These are phyloP conservation scores for Aulostomus chinensis DNA, from an alignment of 2,797 vertebrate genomes.

Conservation along the genomic window DNA sequence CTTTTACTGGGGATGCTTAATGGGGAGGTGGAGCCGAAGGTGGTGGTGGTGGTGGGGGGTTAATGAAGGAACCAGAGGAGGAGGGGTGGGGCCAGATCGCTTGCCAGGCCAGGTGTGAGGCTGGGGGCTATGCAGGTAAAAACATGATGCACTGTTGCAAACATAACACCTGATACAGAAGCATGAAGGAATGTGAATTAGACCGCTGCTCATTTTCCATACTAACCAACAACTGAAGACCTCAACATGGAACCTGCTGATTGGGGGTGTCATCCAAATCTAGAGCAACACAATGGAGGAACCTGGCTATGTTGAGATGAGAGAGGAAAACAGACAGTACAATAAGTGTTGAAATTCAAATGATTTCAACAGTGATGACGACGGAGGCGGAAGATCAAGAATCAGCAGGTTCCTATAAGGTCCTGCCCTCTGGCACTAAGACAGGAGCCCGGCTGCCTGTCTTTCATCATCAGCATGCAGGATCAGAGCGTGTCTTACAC, in stretches of 20 bases:
- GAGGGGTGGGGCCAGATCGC: constrained; percentile 44
- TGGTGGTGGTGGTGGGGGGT: neutral
- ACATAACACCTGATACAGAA: constrained; percentile 15
- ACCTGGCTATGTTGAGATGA: constrained; percentile 19
- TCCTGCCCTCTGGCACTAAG: constrained; percentile 71
- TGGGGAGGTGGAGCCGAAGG: neutral
- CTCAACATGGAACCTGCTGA: constrained; percentile 13
- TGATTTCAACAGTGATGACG: constrained; percentile 54
- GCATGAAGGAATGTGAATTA: constrained; percentile 14
- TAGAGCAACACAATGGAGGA: constrained; percentile 23
- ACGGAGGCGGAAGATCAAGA: constrained; percentile 61
- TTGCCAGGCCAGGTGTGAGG: constrained; percentile 71
- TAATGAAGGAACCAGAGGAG: constrained; percentile 13
- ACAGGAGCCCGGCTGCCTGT: constrained; percentile 75
- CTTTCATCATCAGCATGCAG: constrained; percentile 74
- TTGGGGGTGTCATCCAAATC: constrained; percentile 6
- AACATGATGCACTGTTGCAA: constrained; percentile 51
- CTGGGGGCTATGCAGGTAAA: constrained; percentile 75
- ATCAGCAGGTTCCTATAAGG: constrained; percentile 67
- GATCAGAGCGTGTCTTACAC: constrained; percentile 77
- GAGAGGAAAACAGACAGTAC: constrained; percentile 16
- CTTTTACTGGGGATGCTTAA: constrained; percentile 38
- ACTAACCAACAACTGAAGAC: constrained; percentile 8
- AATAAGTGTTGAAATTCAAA: constrained; percentile 45
- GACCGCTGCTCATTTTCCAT: neutral